Evolutionary conservation across 2,797 vertebrate genomes (phyloP).

Genomic region (Harpagifer antarcticus): DNA sequence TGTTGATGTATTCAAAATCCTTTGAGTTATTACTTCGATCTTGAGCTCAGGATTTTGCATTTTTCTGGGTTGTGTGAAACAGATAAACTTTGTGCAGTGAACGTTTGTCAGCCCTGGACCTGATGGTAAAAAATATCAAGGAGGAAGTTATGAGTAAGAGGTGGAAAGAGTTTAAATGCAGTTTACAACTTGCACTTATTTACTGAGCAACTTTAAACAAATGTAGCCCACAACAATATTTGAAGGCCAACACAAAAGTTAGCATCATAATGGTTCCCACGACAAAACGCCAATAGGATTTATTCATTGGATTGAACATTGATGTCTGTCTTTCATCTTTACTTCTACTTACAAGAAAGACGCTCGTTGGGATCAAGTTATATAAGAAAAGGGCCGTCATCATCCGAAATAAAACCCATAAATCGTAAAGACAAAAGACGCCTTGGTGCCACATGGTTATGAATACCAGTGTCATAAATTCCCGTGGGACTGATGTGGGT

Average conservation of each 20-base stretch:
- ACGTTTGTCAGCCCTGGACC: neutral
- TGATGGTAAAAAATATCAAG: neutral
- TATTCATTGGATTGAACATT: too few relatives aligned
- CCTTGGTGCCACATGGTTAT: conserved; percentile 1
- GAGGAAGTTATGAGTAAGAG: too few relatives aligned
- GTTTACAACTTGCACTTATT: neutral
- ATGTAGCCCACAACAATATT: neutral
- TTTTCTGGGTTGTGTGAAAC: neutral
- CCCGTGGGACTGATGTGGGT: conserved; percentile 24
- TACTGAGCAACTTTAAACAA: neutral
- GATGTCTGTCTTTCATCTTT: too few relatives aligned
- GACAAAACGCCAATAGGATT: too few relatives aligned
- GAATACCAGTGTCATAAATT: conserved; percentile 31
- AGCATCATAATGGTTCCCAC: too few relatives aligned
- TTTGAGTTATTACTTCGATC: neutral
- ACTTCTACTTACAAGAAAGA: too few relatives aligned
- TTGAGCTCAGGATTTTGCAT: neutral
- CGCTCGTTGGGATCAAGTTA: too few relatives aligned
- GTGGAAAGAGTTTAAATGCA: neutral
- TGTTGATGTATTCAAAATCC: neutral
- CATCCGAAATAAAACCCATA: neutral
- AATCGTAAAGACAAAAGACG: neutral
- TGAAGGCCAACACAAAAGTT: too few relatives aligned
- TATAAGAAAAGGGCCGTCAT: too few relatives aligned
- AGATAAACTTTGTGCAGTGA: neutral